phyloP scores from a whole-genome alignment of 2,113 vertebrate genomes.

The Phalacrocorax carbo region DNA sequence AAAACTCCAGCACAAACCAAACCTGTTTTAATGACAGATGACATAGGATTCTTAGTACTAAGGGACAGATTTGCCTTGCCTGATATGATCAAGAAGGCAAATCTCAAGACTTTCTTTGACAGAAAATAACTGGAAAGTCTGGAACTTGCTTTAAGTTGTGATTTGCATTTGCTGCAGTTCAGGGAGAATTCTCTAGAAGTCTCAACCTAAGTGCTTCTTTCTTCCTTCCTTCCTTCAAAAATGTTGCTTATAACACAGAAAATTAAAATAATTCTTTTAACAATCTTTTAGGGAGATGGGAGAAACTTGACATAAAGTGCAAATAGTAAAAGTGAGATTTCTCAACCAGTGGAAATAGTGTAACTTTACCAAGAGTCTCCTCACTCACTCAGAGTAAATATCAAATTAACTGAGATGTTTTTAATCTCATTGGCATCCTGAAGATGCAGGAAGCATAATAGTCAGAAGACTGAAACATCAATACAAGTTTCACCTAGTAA shows the following conservation, averaged over 20 bases:
- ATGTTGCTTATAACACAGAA: background rate
- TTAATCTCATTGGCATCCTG: background rate
- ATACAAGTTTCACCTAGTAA: background rate
- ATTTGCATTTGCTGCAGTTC: slow-evolving; percentile 17
- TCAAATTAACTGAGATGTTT: background rate
- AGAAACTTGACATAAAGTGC: background rate
- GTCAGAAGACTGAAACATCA: background rate
- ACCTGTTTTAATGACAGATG: background rate
- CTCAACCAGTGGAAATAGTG: background rate
- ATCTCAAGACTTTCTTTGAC: background rate
- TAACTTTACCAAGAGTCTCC: background rate
- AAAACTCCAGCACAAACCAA: background rate
- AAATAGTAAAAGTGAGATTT: background rate
- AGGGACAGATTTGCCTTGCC: background rate
- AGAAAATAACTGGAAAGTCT: background rate
- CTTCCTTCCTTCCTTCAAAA: background rate
- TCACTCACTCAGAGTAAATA: background rate
- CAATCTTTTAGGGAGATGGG: background rate
- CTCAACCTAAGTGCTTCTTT: background rate
- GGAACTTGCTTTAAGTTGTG: background rate
- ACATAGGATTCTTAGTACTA: background rate
- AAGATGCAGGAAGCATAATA: background rate
- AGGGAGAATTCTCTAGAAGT: background rate
- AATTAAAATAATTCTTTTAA: background rate
- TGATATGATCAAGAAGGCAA: background rate